Base-by-base conservation (phyloP, 2,113 vertebrate genomes). In the Tympanuchus pallidicinctus region DNA sequence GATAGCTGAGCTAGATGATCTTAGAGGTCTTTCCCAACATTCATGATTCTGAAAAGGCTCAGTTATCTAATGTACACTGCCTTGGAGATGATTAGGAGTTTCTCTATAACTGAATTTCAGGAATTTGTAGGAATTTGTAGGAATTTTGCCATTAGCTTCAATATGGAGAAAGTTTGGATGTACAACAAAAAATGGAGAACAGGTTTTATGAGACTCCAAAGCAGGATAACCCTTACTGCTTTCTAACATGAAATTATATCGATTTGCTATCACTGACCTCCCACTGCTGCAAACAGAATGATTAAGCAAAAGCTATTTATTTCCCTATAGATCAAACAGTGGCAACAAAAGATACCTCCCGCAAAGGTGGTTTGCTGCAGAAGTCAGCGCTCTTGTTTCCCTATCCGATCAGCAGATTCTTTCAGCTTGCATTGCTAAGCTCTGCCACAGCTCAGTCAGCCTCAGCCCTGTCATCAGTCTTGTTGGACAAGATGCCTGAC, bases 381-480 rank as follows among this genome's bases (percentile, higher is more conserved):
- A 95, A 94, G 93, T 72, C 92, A 76, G 87, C 42, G 82, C 95
- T 97, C 97, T 97, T 97, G 97, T 98, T 98, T 97, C 97, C 79
- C 97, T 97, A 97, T 98, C 97, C 97, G 98, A 98, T 98, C 98
- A 98, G 97, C 97, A 98, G 97, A 98, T 98, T 97, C 96, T 91
- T 96, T 25, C 88, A 47, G 92, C 88, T 89, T 86, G 86, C 97
- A 96, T 92, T 97, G 98, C 98, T 97, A 97, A 97, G 97, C 96
- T 88, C 92, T 91, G 96, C 94, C 40, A 71, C 90, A 89, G 88
- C 92, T 92, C 75, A 25, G 82, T 88, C 92, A 89, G 90, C 80
- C 84, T 77, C 76, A 88, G 94, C 84, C 78, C 97, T 95, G 92
- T 97, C 98, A 98, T 98, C 98, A 97, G 97, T 98, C 98, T 98